Conservation (phyloP, 53 echinoderm and acorn worm species). For the Holothuria leucospilota region DNA sequence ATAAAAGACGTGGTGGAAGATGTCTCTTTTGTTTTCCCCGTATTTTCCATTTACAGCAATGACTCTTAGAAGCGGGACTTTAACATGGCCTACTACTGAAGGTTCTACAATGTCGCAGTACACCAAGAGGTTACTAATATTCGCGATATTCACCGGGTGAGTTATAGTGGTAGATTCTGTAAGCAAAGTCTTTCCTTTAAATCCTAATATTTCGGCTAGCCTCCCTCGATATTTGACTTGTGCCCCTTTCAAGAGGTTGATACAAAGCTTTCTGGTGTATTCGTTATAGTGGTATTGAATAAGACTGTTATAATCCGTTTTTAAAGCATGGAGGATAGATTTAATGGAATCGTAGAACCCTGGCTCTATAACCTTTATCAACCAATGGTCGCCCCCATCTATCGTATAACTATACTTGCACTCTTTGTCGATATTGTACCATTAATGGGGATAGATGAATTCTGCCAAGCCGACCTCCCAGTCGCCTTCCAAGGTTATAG, state of each 20-base stretch:
- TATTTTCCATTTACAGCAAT: slow-evolving; percentile 56
- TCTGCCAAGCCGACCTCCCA: slow-evolving; percentile 38
- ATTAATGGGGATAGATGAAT: slow-evolving; percentile 47
- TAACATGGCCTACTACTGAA: slow-evolving; percentile 65
- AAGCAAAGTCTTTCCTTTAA: too few relatives aligned
- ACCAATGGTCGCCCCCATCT: slow-evolving; percentile 1
- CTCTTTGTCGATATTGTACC: slow-evolving; percentile 48
- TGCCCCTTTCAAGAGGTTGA: background rate
- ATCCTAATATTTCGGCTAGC: too few relatives aligned
- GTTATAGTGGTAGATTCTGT: too few relatives aligned
- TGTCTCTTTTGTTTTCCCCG: background rate
- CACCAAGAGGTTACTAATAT: too few relatives aligned
- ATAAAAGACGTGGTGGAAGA: too few relatives aligned
- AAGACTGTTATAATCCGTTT: background rate
- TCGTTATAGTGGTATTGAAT: background rate
- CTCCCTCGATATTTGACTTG: background rate
- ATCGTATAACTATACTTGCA: slow-evolving; percentile 19
- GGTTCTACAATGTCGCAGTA: slow-evolving; percentile 46
- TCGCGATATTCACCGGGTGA: too few relatives aligned
- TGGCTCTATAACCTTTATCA: background rate
- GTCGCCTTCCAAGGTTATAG: too few relatives aligned
- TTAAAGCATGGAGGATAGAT: background rate
- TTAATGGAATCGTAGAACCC: background rate
- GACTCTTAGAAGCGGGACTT: slow-evolving; percentile 59
- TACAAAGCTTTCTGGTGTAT: slow-evolving; percentile 4